Base-by-base conservation (phyloP, 92 coral and sea anemone genomes). In the Palythoa grandiflora region DNA sequence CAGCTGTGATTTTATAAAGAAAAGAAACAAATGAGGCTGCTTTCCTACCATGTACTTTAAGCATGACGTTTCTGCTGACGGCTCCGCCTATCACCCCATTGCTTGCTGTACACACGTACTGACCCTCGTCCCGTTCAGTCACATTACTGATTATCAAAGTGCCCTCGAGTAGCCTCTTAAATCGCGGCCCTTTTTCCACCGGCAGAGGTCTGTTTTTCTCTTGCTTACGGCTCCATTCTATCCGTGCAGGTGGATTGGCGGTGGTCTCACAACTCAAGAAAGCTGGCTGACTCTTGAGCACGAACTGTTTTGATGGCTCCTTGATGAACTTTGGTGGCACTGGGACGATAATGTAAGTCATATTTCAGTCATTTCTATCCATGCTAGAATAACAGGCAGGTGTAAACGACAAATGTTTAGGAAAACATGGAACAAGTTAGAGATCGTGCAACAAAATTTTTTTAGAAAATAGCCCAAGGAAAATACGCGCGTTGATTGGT, bases 161-260 rank as follows among this genome's bases (percentile, higher is more conserved):
- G n/a, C 99, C 99, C 81, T 94, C 94, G 39, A 93, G 78, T 75
- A 87, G 93, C 87, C 90, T 90, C n/a, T 52, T 71, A 73, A 97
- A 92, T 48, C 98, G 93, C 87, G 95, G 91, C 79, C 91, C 88
- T 77, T 83, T 79, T 52, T 80, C 65, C 36, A 97, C 94, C 51
- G 91, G 91, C 6, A 53, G 71, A 76, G 94, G 95, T 63, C 92
- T 89, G 47, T 85, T 90, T n/a, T 72, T 77, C 39, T 79, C 85
- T 48, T 77, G 40, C 52, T 94, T 96, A n/a, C n/a, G n/a, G 55
- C 87, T 92, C 99, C 99, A 97, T 70, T 95, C 98, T 8, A 96
- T 85, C 9, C 99, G 96, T 6, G 98, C 93, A 37, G 98, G 98
- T 2, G 99, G 99, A 84, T 90, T 90, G 66, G 98, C 99, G 73